A percentile compares a stretch with the other conserved stretches of the same genome.
phyloP scores from a whole-genome alignment of 2,797 vertebrate genomes.

The Pterois miles region DNA sequence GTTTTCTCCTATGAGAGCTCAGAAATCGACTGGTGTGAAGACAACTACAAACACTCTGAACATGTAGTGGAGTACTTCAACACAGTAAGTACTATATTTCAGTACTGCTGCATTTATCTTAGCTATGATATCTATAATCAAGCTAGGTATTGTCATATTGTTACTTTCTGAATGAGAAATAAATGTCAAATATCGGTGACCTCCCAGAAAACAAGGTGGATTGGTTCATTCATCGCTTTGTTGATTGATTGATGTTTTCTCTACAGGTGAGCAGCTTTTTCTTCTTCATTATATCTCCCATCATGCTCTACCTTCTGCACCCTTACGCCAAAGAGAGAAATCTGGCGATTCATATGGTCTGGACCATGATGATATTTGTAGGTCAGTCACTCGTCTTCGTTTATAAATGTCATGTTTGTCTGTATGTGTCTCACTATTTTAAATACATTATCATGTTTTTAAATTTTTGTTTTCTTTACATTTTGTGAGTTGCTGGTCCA shows the following conservation, averaged over 20 bases:
- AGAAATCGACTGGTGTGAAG: slow-evolving; percentile 96
- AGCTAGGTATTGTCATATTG: too few species aligned
- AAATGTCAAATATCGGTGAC: neutral
- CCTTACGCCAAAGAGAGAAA: slow-evolving; percentile 87
- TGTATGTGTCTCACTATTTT: neutral
- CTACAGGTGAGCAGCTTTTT: slow-evolving; percentile 91
- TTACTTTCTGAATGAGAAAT: neutral
- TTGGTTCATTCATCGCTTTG: neutral
- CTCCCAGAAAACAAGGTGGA: neutral
- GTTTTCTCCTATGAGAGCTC: slow-evolving; percentile 93
- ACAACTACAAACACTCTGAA: slow-evolving; percentile 89
- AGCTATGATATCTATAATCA: neutral
- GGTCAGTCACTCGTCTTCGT: slow-evolving; percentile 77
- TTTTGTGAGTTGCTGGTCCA: neutral
- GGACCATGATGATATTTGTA: slow-evolving; percentile 86
- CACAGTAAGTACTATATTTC: slow-evolving; percentile 84
- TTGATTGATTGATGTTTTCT: slow-evolving; percentile 3
- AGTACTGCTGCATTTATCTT: neutral
- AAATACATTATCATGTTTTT: neutral
- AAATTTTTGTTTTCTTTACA: neutral
- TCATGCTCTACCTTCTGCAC: slow-evolving; percentile 90
- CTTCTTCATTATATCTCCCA: slow-evolving; percentile 89
- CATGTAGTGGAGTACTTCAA: slow-evolving; percentile 95
- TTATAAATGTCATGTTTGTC: neutral
- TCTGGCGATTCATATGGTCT: slow-evolving; percentile 79